Conservation (phyloP, 2,113 vertebrate species). For the Pithys albifrons region DNA sequence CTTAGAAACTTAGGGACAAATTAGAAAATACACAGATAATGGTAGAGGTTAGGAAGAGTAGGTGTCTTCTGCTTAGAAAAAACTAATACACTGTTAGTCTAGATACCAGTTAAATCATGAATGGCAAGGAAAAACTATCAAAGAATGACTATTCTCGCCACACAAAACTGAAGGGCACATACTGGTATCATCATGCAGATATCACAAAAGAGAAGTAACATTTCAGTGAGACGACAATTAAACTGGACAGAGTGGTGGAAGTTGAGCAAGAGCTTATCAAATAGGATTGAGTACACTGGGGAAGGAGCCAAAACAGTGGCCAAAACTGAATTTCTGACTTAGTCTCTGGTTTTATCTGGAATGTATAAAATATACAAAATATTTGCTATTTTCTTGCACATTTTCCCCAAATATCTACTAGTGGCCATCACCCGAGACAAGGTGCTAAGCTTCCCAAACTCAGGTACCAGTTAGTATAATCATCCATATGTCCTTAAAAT, state of each 20-base stretch:
- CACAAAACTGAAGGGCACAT: not conserved
- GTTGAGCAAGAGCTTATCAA: not conserved
- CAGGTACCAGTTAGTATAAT: not conserved
- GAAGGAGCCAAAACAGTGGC: not conserved
- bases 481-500: not conserved
- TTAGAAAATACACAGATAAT: not conserved
- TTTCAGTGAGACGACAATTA: not conserved
- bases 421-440: not conserved
- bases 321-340: not conserved
- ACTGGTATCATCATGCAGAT: not conserved
- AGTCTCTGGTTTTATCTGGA: not conserved
- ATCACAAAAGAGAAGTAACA: not conserved
- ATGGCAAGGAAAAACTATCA: not conserved
- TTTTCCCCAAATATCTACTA: not conserved
- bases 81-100: rapidly evolving
- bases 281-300: not conserved
- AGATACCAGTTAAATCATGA: not conserved
- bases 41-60: not conserved
- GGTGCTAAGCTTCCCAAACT: not conserved
- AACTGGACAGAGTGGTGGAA: not conserved
- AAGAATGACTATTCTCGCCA: not conserved
- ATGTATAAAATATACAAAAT: not conserved
- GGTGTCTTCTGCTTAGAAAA: not conserved
- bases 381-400: not conserved
- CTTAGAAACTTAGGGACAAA: not conserved